These are phyloP conservation scores for Cylindroiulus punctatus DNA, from an alignment of 2,888 invertebrate species.

Conservation along the genomic window DNA sequence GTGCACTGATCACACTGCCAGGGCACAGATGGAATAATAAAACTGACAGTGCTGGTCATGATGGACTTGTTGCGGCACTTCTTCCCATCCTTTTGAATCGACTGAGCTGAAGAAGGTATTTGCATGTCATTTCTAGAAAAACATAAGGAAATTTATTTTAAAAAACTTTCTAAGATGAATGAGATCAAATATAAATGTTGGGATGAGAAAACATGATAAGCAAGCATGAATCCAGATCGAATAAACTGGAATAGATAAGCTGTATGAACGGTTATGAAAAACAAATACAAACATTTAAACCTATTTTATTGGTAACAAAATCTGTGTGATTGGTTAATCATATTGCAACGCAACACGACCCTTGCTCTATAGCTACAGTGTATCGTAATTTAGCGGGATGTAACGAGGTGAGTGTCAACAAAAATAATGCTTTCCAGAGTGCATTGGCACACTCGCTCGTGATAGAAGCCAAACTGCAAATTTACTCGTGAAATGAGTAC, in stretches of 20 bases:
- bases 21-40: slow-evolving; percentile 26
- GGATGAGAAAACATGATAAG: neutral
- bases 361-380: neutral
- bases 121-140: slow-evolving; percentile 29
- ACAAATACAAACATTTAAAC: neutral
- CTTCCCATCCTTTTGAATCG: slow-evolving; percentile 4
- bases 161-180: neutral
- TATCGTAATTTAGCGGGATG: neutral
- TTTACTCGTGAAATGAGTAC: neutral
- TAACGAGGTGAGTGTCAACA: neutral
- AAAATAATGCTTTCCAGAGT: neutral
- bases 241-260: too few relatives aligned
- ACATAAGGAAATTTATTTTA: neutral
- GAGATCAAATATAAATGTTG: neutral
- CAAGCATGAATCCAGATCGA: too few relatives aligned
- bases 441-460: slow-evolving; percentile 20
- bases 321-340: neutral
- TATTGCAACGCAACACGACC: neutral
- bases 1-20: slow-evolving; percentile 90
- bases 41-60: slow-evolving; percentile 19
- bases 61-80: slow-evolving; percentile 30
- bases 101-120: slow-evolving; percentile 1
- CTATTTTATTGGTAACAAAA: neutral
- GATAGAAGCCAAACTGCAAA: slow-evolving; percentile 10
- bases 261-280: too few relatives aligned